Percentiles rank a stretch among this genome's conserved stretches.
Conservation (phyloP, 1,140 invertebrate species). For the Zaprionus kolodkinae region DNA sequence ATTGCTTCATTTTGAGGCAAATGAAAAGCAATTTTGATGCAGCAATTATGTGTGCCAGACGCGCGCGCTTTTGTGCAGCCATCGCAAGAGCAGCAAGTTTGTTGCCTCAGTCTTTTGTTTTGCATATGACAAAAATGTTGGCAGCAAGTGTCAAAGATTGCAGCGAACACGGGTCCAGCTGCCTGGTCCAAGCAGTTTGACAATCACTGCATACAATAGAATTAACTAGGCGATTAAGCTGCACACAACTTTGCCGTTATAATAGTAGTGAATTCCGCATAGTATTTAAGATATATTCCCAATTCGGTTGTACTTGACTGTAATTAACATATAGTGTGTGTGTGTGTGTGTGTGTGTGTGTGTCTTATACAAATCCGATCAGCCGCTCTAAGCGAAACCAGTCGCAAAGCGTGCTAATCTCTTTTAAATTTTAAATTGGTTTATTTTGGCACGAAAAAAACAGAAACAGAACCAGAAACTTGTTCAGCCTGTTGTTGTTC, state of each 20-base stretch:
- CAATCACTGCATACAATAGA: constrained; percentile 2
- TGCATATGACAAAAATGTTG: constrained; percentile 68
- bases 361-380: constrained; percentile 3
- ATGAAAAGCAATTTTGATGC: constrained; percentile 78
- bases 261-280: background rate
- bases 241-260: constrained; percentile 14
- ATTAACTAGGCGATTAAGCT: constrained; percentile 4
- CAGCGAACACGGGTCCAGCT: background rate
- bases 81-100: constrained; percentile 41
- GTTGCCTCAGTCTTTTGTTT: constrained; percentile 74
- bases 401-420: constrained; percentile 18
- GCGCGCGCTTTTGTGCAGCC: constrained; percentile 1
- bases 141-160: constrained; percentile 42
- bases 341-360: background rate
- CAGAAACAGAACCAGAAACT: constrained; percentile 4
- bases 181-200: background rate
- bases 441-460: constrained; percentile 1
- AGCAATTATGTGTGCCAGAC: constrained; percentile 61
- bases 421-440: constrained; percentile 16
- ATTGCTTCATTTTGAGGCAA: constrained; percentile 77
- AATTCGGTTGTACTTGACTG: background rate
- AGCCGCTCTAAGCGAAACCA: background rate
- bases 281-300: background rate
- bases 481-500: constrained; percentile 34
- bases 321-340: background rate